phyloP scores from a whole-genome alignment of 2,888 invertebrate species.

The Sphaerophoria taeniata region DNA sequence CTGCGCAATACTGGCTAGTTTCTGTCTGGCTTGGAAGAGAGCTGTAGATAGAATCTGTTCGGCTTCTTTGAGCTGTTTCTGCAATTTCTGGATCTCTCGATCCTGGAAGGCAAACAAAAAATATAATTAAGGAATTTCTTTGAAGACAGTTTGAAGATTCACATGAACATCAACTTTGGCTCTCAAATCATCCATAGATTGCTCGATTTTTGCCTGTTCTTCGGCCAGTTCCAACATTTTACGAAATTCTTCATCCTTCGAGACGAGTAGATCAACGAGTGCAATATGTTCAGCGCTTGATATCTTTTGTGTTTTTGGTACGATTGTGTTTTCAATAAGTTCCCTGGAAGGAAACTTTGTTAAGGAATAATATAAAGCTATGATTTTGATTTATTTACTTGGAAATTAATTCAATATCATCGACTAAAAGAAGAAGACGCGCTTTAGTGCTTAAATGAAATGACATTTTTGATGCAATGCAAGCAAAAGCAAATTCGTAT shows the following conservation, averaged over 20 bases:
- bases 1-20: constrained; percentile 93
- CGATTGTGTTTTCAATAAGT: constrained; percentile 96
- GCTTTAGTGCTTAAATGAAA: constrained; percentile 93
- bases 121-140: too few species aligned
- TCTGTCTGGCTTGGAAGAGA: constrained; percentile 97
- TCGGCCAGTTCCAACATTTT: constrained; percentile 91
- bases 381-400: constrained; percentile 85
- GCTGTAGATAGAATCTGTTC: constrained; percentile 97
- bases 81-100: constrained; percentile 94
- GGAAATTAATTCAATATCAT: constrained; percentile 95
- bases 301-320: constrained; percentile 92
- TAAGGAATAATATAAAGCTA: background rate
- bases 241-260: constrained; percentile 95
- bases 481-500: too few species aligned
- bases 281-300: constrained; percentile 92
- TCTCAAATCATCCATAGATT: constrained; percentile 94
- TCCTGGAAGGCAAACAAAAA: constrained; percentile 83
- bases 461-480: constrained; percentile 85
- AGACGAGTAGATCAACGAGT: constrained; percentile 92
- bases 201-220: constrained; percentile 96
- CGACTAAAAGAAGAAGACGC: constrained; percentile 91
- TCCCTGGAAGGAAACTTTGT: constrained; percentile 86
- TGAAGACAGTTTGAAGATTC: constrained; percentile 68
- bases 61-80: constrained; percentile 96
- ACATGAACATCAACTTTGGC: constrained; percentile 93